Evolutionary conservation across 2,113 vertebrate genomes (phyloP).

Genomic region (Coryphaenoides rupestris): DNA sequence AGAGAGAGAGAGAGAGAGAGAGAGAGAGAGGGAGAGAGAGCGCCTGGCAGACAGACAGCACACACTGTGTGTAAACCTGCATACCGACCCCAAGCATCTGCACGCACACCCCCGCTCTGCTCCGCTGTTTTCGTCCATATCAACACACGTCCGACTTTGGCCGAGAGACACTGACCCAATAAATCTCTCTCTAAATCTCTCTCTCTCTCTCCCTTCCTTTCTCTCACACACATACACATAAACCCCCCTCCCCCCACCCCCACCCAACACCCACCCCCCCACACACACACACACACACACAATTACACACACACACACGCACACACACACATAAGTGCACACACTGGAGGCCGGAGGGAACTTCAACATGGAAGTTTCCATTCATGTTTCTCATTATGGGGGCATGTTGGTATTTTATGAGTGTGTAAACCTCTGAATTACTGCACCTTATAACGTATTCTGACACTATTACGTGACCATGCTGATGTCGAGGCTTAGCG

Average conservation of each 20-base stretch:
- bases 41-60: no score
- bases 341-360: constrained; percentile 58
- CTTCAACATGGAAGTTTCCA: constrained; percentile 60
- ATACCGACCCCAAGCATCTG: no score
- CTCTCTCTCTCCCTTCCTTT: constrained; percentile 32
- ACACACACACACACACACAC: constrained; percentile 23
- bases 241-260: not conserved
- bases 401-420: constrained; percentile 75
- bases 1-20: not conserved
- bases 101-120: no score
- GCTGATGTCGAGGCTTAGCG: constrained; percentile 71
- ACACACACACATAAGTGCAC: constrained; percentile 11
- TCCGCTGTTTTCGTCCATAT: no score
- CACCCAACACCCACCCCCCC: not conserved
- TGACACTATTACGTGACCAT: constrained; percentile 73
- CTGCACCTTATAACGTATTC: constrained; percentile 77
- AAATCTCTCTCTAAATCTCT: not conserved
- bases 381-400: constrained; percentile 73
- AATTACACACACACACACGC: constrained; percentile 22
- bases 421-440: constrained; percentile 76
- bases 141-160: no score
- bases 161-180: no score
- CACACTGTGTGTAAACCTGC: no score
- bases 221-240: constrained; percentile 25
- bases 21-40: no score